These are phyloP conservation scores for Amyelois transitella DNA, from an alignment of 1,140 invertebrate genomes.

Conservation along the genomic window DNA sequence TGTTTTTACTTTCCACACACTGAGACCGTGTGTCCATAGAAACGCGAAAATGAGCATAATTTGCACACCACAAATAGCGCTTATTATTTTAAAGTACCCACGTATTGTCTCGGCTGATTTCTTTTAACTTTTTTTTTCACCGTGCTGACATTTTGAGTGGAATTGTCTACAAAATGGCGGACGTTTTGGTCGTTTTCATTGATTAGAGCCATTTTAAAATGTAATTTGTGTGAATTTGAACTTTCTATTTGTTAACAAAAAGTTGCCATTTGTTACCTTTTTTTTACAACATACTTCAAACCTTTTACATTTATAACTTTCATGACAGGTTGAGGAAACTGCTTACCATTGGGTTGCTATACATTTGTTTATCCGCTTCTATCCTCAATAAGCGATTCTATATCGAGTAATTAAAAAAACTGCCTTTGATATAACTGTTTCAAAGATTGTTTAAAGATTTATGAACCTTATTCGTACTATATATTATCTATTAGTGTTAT, in stretches of 20 bases:
- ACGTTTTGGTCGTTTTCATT: slow-evolving; percentile 7
- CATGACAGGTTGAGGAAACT: no score
- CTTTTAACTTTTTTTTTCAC: slow-evolving; percentile 2
- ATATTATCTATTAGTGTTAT: no score
- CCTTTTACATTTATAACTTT: no score
- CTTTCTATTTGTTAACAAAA: background rate
- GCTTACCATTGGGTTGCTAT: no score
- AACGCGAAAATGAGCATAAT: slow-evolving; percentile 36
- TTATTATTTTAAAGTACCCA: slow-evolving; percentile 39
- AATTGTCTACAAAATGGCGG: slow-evolving; percentile 11
- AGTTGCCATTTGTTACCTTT: background rate
- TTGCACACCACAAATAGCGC: slow-evolving; percentile 36
- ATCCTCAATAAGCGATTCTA: no score
- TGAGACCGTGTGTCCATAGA: background rate
- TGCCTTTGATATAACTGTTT: no score
- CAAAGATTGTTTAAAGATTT: no score
- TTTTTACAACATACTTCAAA: background rate
- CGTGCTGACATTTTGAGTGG: background rate
- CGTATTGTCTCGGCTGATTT: slow-evolving; percentile 32
- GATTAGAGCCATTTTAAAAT: slow-evolving; percentile 10
- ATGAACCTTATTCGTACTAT: no score
- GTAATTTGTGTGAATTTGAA: slow-evolving; percentile 4
- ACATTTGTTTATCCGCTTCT: no score
- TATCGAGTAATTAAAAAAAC: no score
- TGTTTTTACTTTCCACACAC: background rate